Conservation (phyloP, 1,140 invertebrate species). For the Paraescarpia echinospica region DNA sequence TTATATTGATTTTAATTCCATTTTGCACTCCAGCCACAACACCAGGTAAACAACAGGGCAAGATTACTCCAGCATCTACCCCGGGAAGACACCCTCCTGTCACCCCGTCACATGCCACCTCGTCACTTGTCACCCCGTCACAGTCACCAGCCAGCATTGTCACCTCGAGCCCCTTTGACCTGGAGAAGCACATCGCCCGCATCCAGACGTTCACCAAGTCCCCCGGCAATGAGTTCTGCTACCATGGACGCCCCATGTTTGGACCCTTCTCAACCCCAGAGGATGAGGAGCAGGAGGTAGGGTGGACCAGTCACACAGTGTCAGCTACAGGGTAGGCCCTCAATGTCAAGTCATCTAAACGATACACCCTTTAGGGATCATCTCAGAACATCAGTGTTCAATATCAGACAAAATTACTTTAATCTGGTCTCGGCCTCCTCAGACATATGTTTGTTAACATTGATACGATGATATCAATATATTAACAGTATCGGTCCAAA, state of each 20-base stretch:
- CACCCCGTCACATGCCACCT: not conserved
- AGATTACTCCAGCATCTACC: not conserved
- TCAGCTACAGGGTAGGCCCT: too few species aligned
- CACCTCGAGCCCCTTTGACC: not conserved
- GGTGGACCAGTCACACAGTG: too few species aligned
- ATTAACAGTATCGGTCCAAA: too few species aligned
- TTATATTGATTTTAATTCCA: not conserved
- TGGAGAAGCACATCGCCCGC: not conserved
- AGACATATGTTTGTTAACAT: too few species aligned
- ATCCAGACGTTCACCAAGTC: not conserved
- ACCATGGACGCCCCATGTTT: not conserved
- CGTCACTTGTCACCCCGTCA: not conserved
- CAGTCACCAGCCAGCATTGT: not conserved
- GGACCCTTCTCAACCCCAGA: not conserved
- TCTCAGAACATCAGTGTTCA: too few species aligned
- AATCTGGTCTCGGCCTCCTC: too few species aligned
- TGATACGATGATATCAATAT: too few species aligned
- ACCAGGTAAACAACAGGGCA: not conserved
- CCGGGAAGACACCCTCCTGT: not conserved
- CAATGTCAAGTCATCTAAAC: too few species aligned
- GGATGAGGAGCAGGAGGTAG: not conserved
- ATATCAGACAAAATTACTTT: too few species aligned
- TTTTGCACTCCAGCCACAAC: not conserved
- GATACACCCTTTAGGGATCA: too few species aligned
- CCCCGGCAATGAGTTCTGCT: not conserved